phyloP scores from a whole-genome alignment of 2,797 vertebrate genomes.

The Enteromius fasciolatus region DNA sequence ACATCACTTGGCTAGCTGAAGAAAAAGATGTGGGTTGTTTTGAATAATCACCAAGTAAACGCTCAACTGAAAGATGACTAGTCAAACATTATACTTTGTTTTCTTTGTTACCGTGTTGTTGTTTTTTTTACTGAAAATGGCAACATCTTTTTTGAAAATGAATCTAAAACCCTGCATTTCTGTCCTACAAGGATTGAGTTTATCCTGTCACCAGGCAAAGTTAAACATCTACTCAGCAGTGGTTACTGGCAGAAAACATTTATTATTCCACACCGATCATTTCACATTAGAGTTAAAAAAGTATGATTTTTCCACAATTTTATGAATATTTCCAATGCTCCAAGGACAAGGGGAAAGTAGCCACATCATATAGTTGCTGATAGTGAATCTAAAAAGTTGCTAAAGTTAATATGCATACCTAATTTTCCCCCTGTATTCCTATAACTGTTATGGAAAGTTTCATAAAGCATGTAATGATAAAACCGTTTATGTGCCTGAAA shows the following conservation, averaged over 20 bases:
- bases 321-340: not conserved
- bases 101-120: not conserved
- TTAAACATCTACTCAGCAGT: not conserved
- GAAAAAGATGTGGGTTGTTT: not conserved
- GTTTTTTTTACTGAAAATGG: not conserved
- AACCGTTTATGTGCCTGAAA: not conserved
- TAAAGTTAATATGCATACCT: not conserved
- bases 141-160: not conserved
- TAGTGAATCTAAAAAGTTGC: not conserved
- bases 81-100: not conserved
- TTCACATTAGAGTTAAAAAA: not conserved
- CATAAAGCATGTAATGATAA: not conserved
- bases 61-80: not conserved
- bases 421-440: not conserved
- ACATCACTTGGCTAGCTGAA: not conserved
- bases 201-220: not conserved
- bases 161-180: not conserved
- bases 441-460: not conserved
- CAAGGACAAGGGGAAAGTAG: not conserved
- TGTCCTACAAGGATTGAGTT: not conserved
- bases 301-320: not conserved
- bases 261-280: not conserved
- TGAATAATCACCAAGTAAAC: not conserved
- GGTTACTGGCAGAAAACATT: not conserved
- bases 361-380: not conserved